phyloP scores from a whole-genome alignment of 2,113 vertebrate species.

The Heptranchias perlo region DNA sequence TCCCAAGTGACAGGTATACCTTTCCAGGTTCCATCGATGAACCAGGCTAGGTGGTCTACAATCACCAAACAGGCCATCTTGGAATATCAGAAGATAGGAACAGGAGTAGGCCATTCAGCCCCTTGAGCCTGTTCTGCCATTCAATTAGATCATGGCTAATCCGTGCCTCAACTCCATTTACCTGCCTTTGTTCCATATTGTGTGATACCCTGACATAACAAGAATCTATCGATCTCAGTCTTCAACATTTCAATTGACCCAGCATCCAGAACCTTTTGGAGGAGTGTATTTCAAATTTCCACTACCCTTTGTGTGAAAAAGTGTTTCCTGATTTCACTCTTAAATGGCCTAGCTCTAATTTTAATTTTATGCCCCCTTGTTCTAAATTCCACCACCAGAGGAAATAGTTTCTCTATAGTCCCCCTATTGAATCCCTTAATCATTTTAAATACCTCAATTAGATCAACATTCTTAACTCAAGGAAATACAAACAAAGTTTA shows the following conservation, averaged over 20 bases:
- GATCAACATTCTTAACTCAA: neutral
- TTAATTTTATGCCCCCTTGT: neutral
- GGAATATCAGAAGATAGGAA: neutral
- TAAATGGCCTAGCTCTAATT: neutral
- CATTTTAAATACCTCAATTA: neutral
- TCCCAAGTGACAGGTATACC: no score
- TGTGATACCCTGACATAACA: neutral
- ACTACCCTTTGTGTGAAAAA: neutral
- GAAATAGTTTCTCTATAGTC: neutral
- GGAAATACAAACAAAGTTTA: neutral
- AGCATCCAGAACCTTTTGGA: neutral
- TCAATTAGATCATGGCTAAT: neutral
- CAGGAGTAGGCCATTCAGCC: no score
- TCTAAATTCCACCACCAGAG: neutral
- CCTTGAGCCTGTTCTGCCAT: neutral
- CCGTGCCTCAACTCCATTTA: neutral
- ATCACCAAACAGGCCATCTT: neutral
- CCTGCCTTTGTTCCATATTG: neutral
- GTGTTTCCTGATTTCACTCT: neutral
- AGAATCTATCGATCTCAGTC: neutral
- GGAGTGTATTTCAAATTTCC: neutral
- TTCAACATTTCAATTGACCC: neutral
- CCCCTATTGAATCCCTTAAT: neutral
- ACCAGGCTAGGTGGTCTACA: no score
- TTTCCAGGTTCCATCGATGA: no score